A percentile compares a stretch with the other conserved stretches of the same genome.
phyloP scores from a whole-genome alignment of 2,113 vertebrate genomes.

The Menura novaehollandiae region DNA sequence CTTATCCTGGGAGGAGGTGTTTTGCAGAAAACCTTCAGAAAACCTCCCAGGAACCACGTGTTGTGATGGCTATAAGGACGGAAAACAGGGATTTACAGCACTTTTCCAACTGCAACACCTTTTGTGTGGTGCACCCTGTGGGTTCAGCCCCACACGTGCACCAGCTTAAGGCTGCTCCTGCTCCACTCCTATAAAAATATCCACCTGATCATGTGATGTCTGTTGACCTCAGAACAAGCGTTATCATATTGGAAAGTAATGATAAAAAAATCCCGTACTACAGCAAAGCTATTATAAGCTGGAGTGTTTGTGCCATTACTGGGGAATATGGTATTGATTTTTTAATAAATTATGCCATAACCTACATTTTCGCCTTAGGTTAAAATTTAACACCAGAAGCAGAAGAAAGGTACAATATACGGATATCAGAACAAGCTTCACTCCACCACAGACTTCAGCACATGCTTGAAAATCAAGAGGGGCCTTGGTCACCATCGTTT shows the following conservation, averaged over 20 bases:
- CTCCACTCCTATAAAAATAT: not conserved
- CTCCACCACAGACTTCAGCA: not conserved
- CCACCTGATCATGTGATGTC: slow-evolving; percentile 20
- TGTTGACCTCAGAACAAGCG: slow-evolving; percentile 56
- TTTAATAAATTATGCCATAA: slow-evolving; percentile 62
- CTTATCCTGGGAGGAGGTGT: not conserved
- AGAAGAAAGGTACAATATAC: not conserved
- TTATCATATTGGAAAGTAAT: slow-evolving; percentile 61
- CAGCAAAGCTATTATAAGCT: slow-evolving; percentile 61
- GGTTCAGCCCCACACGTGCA: not conserved
- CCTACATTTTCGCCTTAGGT: slow-evolving; percentile 57
- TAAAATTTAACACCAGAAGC: slow-evolving; percentile 42
- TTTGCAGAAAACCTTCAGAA: not conserved
- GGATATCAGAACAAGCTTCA: not conserved
- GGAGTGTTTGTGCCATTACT: slow-evolving; percentile 52
- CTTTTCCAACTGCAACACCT: accelerated
- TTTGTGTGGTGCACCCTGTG: not conserved
- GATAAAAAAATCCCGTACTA: slow-evolving; percentile 42
- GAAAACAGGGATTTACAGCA: not conserved
- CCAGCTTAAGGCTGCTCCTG: not conserved
- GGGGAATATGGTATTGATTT: slow-evolving; percentile 65
- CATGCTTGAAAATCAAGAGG: not conserved
- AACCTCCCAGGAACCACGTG: accelerated
- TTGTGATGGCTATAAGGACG: accelerated
- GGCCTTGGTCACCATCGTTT: not conserved